Evolutionary conservation across 2,888 invertebrate genomes (phyloP).

Genomic region (Ichneumoninae sp.): DNA sequence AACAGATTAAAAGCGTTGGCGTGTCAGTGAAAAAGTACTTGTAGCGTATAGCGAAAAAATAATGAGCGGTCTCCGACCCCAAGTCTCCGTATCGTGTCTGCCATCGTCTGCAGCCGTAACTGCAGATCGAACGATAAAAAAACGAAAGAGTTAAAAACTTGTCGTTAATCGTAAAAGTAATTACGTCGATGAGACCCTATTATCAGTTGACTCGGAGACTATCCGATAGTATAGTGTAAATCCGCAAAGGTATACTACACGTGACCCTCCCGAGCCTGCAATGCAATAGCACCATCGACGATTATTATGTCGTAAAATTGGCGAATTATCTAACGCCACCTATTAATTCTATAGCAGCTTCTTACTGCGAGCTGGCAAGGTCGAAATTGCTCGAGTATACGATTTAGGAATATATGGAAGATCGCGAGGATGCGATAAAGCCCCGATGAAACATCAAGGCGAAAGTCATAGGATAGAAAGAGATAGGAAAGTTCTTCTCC

Average conservation of each 20-base stretch:
- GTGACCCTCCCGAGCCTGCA: background rate
- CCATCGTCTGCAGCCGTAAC: conserved; percentile 10
- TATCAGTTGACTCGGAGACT: conserved; percentile 20
- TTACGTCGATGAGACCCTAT: conserved; percentile 29
- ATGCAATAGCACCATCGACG: background rate
- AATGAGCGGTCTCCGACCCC: conserved; percentile 26
- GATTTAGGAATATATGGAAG: conserved; percentile 18
- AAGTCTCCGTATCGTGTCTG: conserved; percentile 17
- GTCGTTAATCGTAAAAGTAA: conserved; percentile 36
- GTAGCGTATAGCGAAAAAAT: background rate
- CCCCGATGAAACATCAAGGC: conserved; percentile 4
- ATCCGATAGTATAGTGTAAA: conserved; percentile 1
- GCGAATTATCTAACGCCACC: conserved; percentile 5
- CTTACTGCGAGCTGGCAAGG: background rate
- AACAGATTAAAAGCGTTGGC: conserved; percentile 4
- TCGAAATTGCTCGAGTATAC: background rate
- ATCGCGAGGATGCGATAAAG: conserved; percentile 1
- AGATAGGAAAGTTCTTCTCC: background rate
- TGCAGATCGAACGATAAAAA: conserved; percentile 10
- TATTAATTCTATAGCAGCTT: conserved; percentile 6
- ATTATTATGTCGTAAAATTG: conserved; percentile 29
- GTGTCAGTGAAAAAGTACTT: conserved; percentile 1
- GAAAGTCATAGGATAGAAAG: background rate
- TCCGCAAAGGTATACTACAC: conserved; percentile 15
- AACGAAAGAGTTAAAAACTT: background rate